phyloP scores from a whole-genome alignment of 2,888 invertebrate genomes.

The Orchesella flavescens region DNA sequence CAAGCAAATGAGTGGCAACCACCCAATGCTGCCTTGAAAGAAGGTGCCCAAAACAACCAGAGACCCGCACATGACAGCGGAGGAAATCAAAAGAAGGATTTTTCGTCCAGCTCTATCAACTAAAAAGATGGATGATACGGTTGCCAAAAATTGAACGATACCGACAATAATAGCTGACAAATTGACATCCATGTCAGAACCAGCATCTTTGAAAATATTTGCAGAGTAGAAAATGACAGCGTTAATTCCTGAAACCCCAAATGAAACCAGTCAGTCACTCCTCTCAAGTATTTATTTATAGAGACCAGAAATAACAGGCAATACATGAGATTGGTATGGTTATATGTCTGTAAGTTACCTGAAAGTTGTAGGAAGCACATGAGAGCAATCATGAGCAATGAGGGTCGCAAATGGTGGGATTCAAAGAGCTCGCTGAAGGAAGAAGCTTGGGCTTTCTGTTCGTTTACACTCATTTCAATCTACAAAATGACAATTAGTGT shows the following conservation, averaged over 20 bases:
- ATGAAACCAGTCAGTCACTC: no score
- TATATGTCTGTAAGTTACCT: no score
- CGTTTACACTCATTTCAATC: slow-evolving; percentile 67
- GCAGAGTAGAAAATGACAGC: slow-evolving; percentile 87
- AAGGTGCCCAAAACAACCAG: slow-evolving; percentile 82
- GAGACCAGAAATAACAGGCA: no score
- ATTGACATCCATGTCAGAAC: slow-evolving; percentile 74
- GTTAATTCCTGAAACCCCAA: slow-evolving; percentile 75
- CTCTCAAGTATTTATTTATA: no score
- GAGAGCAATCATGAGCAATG: slow-evolving; percentile 84
- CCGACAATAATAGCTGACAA: slow-evolving; percentile 78
- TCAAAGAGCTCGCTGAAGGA: slow-evolving; percentile 64
- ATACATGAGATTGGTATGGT: no score
- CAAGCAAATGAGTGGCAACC: slow-evolving; percentile 83
- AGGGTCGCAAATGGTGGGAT: slow-evolving; percentile 75
- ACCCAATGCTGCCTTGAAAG: slow-evolving; percentile 80
- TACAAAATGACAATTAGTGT: slow-evolving; percentile 25
- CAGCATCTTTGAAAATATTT: slow-evolving; percentile 79
- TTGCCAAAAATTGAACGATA: slow-evolving; percentile 77
- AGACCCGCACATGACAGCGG: slow-evolving; percentile 82
- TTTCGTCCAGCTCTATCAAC: slow-evolving; percentile 88
- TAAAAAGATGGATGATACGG: slow-evolving; percentile 77
- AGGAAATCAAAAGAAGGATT: slow-evolving; percentile 84
- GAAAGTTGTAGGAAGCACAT: slow-evolving; percentile 91
- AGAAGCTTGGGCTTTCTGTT: slow-evolving; percentile 61